These are phyloP conservation scores for Promerops cafer DNA, from an alignment of 2,113 vertebrate genomes.

Conservation along the genomic window DNA sequence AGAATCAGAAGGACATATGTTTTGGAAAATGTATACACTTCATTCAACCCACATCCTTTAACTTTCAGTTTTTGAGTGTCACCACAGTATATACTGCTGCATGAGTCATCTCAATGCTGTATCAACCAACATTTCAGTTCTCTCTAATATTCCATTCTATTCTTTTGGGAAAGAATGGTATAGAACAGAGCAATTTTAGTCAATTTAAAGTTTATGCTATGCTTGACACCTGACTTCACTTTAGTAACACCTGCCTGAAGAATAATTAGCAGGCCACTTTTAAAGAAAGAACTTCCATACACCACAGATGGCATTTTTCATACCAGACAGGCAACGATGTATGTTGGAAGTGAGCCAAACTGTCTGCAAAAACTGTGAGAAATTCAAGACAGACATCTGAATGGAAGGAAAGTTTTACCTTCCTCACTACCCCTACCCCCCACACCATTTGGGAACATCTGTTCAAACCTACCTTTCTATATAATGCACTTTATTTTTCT, in stretches of 20 bases:
- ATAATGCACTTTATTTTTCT: slow-evolving; percentile 34
- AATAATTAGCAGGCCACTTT: slow-evolving; percentile 70
- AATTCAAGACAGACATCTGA: slow-evolving; percentile 74
- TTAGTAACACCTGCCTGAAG: slow-evolving; percentile 71
- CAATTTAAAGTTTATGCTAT: slow-evolving; percentile 38
- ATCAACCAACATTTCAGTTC: not conserved
- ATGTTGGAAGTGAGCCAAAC: slow-evolving; percentile 74
- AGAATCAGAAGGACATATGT: slow-evolving; percentile 1
- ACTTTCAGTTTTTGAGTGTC: slow-evolving; percentile 11
- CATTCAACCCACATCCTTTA: slow-evolving; percentile 13
- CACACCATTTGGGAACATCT: slow-evolving; percentile 56
- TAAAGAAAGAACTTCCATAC: slow-evolving; percentile 68
- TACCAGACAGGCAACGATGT: slow-evolving; percentile 73
- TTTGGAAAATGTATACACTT: not conserved
- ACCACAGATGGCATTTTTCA: slow-evolving; percentile 74
- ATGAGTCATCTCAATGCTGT: not conserved
- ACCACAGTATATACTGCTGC: not conserved
- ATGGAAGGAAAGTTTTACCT: slow-evolving; percentile 66
- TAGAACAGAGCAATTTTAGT: slow-evolving; percentile 47
- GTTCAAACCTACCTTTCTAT: slow-evolving; percentile 21
- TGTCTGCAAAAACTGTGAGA: slow-evolving; percentile 79
- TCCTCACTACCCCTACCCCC: not conserved
- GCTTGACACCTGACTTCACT: slow-evolving; percentile 75
- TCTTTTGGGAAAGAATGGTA: slow-evolving; percentile 35
- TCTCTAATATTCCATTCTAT: not conserved